Evolutionary conservation across 2,888 invertebrate genomes (phyloP).

Genomic region (Phania funesta): DNA sequence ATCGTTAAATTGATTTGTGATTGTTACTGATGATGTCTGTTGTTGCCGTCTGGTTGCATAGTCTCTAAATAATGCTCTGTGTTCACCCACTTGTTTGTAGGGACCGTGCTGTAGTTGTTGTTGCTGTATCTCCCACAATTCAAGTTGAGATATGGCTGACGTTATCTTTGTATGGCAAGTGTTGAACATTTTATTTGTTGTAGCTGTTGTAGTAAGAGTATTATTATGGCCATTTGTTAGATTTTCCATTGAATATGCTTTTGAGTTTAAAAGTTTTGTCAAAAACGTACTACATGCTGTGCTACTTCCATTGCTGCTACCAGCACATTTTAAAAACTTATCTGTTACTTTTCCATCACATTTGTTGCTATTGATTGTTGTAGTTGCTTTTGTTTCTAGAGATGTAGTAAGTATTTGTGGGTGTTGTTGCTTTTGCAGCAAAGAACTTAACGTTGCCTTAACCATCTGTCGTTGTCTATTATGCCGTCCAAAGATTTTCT

Average conservation of each 20-base stretch:
- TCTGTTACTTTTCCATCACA: slow-evolving; percentile 35
- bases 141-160: slow-evolving; percentile 61
- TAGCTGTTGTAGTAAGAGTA: slow-evolving; percentile 6
- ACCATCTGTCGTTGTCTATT: slow-evolving; percentile 59
- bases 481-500: slow-evolving; percentile 80
- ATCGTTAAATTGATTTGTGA: slow-evolving; percentile 61
- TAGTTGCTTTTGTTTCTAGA: slow-evolving; percentile 24
- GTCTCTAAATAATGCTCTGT: neutral
- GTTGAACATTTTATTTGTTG: slow-evolving; percentile 12
- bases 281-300: slow-evolving; percentile 80
- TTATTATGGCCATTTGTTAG: slow-evolving; percentile 72
- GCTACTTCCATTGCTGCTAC: slow-evolving; percentile 62
- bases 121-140: slow-evolving; percentile 10
- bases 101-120: neutral
- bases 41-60: slow-evolving; percentile 24
- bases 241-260: slow-evolving; percentile 82
- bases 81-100: neutral
- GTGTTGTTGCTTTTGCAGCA: neutral
- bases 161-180: slow-evolving; percentile 30
- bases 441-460: slow-evolving; percentile 63
- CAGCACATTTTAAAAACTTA: slow-evolving; percentile 36
- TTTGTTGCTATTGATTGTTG: slow-evolving; percentile 13
- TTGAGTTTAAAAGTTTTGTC: slow-evolving; percentile 80
- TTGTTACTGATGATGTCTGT: neutral
- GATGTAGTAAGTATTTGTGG: slow-evolving; percentile 50